Percentiles rank a stretch among this genome's conserved stretches.
Conservation (phyloP, 1,140 invertebrate genomes). For the Apocrypta bakeri region DNA sequence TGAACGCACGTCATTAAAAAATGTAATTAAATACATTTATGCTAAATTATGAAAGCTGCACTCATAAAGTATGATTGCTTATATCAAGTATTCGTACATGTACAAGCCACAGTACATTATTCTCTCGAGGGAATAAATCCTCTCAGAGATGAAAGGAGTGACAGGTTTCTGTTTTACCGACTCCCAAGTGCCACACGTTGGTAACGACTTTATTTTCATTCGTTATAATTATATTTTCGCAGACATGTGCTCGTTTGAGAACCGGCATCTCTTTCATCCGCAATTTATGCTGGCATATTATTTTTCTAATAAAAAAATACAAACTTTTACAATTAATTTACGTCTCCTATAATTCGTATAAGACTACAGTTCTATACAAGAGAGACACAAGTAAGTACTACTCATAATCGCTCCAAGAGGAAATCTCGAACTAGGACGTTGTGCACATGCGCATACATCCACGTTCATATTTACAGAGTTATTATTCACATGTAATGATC, state of each 20-base stretch:
- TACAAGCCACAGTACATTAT: not conserved
- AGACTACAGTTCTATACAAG: too few species aligned
- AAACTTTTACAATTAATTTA: not conserved
- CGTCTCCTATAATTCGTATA: not conserved
- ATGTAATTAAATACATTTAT: not conserved
- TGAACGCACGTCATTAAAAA: too few species aligned
- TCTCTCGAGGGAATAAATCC: not conserved
- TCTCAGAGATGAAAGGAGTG: conserved; percentile 7
- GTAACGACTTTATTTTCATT: not conserved
- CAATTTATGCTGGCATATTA: not conserved
- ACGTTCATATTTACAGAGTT: not conserved
- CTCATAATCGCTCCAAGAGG: not conserved
- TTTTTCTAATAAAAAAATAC: not conserved
- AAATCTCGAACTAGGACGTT: too few species aligned
- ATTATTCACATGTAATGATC: not conserved
- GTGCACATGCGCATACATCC: too few species aligned
- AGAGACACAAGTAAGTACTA: not conserved
- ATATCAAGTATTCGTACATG: not conserved
- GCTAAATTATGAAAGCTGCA: not conserved
- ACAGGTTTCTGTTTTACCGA: conserved; percentile 7
- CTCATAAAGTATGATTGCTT: not conserved
- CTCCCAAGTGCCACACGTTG: not conserved
- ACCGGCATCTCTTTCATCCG: not conserved
- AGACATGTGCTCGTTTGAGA: not conserved
- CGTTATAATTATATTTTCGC: not conserved